A percentile compares a stretch with the other conserved stretches of the same genome.
Conservation (phyloP, 2,888 invertebrate species). For the Pseudococcus viburni region DNA sequence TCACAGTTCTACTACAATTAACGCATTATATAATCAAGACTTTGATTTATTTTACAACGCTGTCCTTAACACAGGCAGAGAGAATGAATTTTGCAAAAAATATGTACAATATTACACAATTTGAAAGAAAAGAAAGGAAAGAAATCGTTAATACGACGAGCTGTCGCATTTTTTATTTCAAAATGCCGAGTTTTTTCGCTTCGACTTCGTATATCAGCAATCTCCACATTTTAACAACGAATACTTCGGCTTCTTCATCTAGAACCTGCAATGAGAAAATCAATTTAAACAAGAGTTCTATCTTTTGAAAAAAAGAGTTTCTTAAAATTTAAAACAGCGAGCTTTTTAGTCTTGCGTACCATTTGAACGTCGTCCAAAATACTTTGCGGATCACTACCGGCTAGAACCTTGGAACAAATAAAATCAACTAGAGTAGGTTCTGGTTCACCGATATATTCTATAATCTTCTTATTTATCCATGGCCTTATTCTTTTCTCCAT, state of each 20-base stretch:
- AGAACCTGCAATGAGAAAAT: constrained; percentile 80
- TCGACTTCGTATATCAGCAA: constrained; percentile 99
- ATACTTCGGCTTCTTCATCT: constrained; percentile 99
- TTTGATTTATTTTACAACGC: constrained; percentile 45
- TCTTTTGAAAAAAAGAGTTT: too few species aligned
- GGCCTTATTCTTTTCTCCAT: constrained; percentile 98
- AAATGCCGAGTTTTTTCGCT: constrained; percentile 94
- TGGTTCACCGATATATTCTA: constrained; percentile 99
- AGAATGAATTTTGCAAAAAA: constrained; percentile 17
- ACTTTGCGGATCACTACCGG: constrained; percentile 91
- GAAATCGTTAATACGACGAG: not conserved
- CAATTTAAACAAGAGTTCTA: not conserved
- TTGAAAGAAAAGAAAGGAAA: not conserved
- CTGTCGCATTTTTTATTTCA: constrained; percentile 75
- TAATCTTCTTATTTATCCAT: constrained; percentile 99
- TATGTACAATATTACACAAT: constrained; percentile 23
- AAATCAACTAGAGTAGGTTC: constrained; percentile 99
- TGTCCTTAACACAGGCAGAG: not conserved
- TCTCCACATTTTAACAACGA: constrained; percentile 99
- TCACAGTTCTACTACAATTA: constrained; percentile 43
- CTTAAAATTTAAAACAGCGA: too few species aligned
- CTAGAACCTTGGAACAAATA: constrained; percentile 97
- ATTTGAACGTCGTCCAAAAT: constrained; percentile 99
- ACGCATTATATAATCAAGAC: constrained; percentile 35
- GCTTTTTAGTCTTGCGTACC: constrained; percentile 76